Percentiles rank a stretch among this genome's conserved stretches.
Evolutionary conservation across 2,888 invertebrate genomes (phyloP).

Genomic region (Disparrhopalites patrizii): DNA sequence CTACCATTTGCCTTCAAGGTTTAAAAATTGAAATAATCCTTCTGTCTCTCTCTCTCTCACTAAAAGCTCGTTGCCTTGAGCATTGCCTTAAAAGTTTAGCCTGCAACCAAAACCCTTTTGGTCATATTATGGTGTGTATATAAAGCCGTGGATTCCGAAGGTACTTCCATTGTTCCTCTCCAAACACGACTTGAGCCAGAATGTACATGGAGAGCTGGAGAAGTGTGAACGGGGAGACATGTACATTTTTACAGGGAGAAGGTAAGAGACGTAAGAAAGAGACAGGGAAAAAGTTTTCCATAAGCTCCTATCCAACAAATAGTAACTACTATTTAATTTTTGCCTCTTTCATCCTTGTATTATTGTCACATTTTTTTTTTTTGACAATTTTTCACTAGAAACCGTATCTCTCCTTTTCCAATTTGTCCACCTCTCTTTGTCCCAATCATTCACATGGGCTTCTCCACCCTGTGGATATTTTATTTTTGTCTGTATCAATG

Average conservation of each 20-base stretch:
- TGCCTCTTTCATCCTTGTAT: not conserved
- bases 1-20: conserved; percentile 26
- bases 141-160: conserved; percentile 2
- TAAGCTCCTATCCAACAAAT: not conserved
- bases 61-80: conserved; percentile 30
- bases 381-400: no score
- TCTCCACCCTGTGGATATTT: no score
- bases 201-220: not conserved
- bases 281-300: not conserved
- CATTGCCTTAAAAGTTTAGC: conserved; percentile 36
- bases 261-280: not conserved
- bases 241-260: no score
- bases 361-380: no score
- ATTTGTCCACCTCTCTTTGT: no score
- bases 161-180: conserved; percentile 4
- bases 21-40: conserved; percentile 23
- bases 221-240: no score
- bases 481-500: no score
- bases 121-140: conserved; percentile 11
- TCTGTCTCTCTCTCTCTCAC: no score
- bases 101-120: conserved; percentile 21
- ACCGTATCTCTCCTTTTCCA: no score
- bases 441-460: no score
- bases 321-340: not conserved
- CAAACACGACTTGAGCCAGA: not conserved